Percentiles rank a stretch among this genome's conserved stretches.
These are phyloP conservation scores for Sapayoa aenigma DNA, from an alignment of 2,113 vertebrate genomes.

Conservation along the genomic window DNA sequence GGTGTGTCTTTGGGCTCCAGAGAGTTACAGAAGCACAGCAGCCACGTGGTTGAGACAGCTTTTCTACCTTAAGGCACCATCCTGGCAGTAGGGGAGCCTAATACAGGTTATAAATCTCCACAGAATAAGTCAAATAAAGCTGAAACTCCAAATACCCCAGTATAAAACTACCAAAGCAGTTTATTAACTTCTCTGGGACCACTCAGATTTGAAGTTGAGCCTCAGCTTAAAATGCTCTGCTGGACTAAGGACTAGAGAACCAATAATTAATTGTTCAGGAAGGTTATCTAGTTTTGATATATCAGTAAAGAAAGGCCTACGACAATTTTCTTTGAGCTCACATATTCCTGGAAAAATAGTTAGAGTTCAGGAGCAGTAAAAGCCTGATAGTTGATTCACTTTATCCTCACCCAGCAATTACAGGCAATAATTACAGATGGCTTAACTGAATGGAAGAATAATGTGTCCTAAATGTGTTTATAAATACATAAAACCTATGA, in stretches of 20 bases:
- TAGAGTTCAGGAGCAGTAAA: background rate
- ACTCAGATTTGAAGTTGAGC: background rate
- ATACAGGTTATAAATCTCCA: background rate
- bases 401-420: constrained; percentile 48
- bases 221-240: background rate
- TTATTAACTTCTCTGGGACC: background rate
- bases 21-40: background rate
- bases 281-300: background rate
- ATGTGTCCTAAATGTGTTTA: constrained; percentile 39
- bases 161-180: background rate
- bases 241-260: background rate
- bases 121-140: background rate
- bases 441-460: constrained; percentile 41
- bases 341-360: background rate
- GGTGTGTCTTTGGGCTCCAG: background rate
- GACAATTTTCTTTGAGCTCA: background rate
- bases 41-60: background rate
- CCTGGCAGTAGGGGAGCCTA: background rate
- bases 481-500: constrained; percentile 25
- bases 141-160: background rate
- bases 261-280: background rate
- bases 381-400: constrained; percentile 4
- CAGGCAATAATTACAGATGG: constrained; percentile 36
- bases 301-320: background rate
- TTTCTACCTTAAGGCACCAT: background rate